These are phyloP conservation scores for Gryllus longicercus DNA, from an alignment of 2,888 invertebrate species.

Conservation along the genomic window DNA sequence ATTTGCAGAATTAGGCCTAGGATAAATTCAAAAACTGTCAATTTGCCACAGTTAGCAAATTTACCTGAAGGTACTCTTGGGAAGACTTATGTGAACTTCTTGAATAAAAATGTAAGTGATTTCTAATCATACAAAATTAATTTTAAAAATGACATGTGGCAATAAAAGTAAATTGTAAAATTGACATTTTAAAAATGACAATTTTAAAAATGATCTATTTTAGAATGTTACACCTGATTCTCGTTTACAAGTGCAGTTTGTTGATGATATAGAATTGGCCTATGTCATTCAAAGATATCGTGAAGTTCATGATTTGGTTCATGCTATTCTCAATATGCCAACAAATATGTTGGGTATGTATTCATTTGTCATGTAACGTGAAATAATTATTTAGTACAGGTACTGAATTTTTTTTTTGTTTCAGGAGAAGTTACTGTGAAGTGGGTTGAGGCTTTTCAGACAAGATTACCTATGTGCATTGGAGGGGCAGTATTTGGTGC, in stretches of 20 bases:
- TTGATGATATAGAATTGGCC: constrained; percentile 83
- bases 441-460: constrained; percentile 97
- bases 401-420: constrained; percentile 32
- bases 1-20: constrained; percentile 69
- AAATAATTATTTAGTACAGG: neutral
- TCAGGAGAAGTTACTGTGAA: constrained; percentile 84
- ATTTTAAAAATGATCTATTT: constrained; percentile 18
- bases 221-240: constrained; percentile 90
- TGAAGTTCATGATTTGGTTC: constrained; percentile 93
- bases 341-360: constrained; percentile 78
- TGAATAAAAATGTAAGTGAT: constrained; percentile 63
- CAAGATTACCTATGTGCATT: constrained; percentile 92
- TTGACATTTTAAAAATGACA: neutral
- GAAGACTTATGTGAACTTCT: constrained; percentile 78
- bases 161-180: neutral
- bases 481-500: constrained; percentile 92
- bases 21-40: constrained; percentile 78
- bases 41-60: constrained; percentile 64
- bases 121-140: neutral
- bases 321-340: constrained; percentile 87
- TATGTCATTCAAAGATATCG: constrained; percentile 97
- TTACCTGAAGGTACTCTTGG: constrained; percentile 83
- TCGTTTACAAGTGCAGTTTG: constrained; percentile 82
- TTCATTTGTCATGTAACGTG: neutral
- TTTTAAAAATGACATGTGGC: neutral